A percentile compares a stretch with the other conserved stretches of the same genome.
phyloP scores from a whole-genome alignment of 2,113 vertebrate genomes.

The Ptilorrhoa leucosticta region DNA sequence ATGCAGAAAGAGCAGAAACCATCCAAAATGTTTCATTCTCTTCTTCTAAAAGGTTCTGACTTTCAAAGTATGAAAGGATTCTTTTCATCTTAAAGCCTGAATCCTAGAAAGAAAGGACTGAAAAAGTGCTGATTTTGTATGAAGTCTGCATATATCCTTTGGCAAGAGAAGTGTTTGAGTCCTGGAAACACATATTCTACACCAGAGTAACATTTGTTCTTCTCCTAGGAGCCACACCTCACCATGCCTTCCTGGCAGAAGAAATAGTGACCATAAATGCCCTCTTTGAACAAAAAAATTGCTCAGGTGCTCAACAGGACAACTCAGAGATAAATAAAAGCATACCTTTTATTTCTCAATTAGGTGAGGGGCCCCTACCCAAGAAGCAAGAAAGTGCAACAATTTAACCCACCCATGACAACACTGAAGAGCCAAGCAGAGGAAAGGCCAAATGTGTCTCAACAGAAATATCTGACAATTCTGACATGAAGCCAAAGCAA shows the following conservation, averaged over 20 bases:
- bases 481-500: background rate
- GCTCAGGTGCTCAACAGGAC: background rate
- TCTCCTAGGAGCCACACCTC: background rate
- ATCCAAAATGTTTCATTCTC: background rate
- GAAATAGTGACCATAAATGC: background rate
- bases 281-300: background rate
- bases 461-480: background rate
- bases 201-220: background rate
- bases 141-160: background rate
- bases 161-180: background rate
- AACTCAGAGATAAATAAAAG: background rate
- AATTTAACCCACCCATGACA: background rate
- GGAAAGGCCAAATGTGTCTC: background rate
- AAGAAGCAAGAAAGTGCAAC: background rate
- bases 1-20: background rate
- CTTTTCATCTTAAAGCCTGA: background rate
- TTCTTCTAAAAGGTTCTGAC: background rate
- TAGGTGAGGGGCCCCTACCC: background rate
- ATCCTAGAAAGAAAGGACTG: background rate
- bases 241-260: background rate
- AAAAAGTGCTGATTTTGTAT: background rate
- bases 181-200: background rate
- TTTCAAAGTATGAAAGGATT: background rate
- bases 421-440: background rate
- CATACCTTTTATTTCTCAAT: background rate